phyloP scores from a whole-genome alignment of 2,113 vertebrate genomes.

The Ophiodon elongatus region DNA sequence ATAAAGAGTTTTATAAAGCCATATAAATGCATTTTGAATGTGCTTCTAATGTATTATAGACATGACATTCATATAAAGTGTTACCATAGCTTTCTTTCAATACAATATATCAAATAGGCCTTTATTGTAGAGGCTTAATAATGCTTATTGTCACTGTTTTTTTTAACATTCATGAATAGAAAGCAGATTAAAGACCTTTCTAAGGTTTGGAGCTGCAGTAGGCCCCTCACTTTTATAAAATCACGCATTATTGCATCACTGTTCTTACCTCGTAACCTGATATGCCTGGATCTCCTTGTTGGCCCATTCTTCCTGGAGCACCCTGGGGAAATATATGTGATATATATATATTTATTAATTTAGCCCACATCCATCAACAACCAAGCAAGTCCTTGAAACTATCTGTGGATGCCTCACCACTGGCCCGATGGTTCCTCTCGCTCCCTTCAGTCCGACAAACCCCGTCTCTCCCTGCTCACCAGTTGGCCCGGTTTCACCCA shows the following conservation, averaged over 20 bases:
- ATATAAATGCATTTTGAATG: background rate
- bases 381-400: constrained; percentile 21
- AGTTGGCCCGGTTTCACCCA: constrained; percentile 89
- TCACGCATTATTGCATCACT: background rate
- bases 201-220: background rate
- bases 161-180: background rate
- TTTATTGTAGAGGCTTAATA: background rate
- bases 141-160: background rate
- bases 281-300: constrained; percentile 90
- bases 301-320: constrained; percentile 91
- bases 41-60: background rate
- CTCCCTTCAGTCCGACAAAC: constrained; percentile 92
- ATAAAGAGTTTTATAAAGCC: background rate
- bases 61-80: background rate
- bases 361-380: constrained; percentile 11
- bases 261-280: constrained; percentile 90
- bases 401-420: constrained; percentile 81
- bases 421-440: constrained; percentile 93
- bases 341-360: constrained; percentile 1
- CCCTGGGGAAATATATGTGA: constrained; percentile 82
- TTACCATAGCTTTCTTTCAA: background rate
- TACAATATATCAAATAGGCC: background rate
- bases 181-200: background rate
- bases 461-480: constrained; percentile 89
- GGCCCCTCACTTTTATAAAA: background rate